Percentiles rank a stretch among this genome's conserved stretches.
These are phyloP conservation scores for Podilymbus podiceps DNA, from an alignment of 2,113 vertebrate species.

Conservation along the genomic window DNA sequence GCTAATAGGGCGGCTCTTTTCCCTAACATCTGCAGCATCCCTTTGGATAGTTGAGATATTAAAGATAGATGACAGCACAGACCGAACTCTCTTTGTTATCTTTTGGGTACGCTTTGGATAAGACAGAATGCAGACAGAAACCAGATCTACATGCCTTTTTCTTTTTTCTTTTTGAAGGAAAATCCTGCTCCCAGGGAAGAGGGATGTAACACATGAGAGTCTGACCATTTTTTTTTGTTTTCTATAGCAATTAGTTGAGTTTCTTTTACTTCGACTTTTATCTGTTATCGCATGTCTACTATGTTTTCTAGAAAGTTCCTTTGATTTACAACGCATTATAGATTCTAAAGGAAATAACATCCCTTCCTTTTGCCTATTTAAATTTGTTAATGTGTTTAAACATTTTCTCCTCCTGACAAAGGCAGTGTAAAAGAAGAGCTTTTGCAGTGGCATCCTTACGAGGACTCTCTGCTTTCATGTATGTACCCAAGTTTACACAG, in stretches of 20 bases:
- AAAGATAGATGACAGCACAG: neutral
- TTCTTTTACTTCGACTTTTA: constrained; percentile 2
- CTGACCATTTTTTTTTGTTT: neutral
- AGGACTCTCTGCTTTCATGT: neutral
- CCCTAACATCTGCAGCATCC: neutral
- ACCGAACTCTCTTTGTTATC: neutral
- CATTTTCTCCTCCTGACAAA: neutral
- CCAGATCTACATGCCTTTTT: neutral
- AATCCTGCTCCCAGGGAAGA: neutral
- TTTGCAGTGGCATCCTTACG: neutral
- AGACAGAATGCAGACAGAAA: constrained; percentile 25
- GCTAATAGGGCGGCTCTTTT: neutral
- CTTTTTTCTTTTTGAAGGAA: neutral
- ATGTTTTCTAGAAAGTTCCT: neutral
- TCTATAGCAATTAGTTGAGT: neutral
- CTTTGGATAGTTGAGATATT: neutral
- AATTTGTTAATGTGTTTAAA: constrained; percentile 6
- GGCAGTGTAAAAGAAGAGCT: neutral
- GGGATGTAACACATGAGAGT: neutral
- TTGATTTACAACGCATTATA: constrained; percentile 4
- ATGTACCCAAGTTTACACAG: neutral
- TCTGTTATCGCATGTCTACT: neutral
- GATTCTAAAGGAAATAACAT: neutral
- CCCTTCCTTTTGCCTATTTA: neutral
- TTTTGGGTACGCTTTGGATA: neutral